Evolutionary conservation across 2,113 vertebrate species (phyloP), one percentile per base, ranked within the genome.

Genomic region (Tylochromis polylepis): DNA sequence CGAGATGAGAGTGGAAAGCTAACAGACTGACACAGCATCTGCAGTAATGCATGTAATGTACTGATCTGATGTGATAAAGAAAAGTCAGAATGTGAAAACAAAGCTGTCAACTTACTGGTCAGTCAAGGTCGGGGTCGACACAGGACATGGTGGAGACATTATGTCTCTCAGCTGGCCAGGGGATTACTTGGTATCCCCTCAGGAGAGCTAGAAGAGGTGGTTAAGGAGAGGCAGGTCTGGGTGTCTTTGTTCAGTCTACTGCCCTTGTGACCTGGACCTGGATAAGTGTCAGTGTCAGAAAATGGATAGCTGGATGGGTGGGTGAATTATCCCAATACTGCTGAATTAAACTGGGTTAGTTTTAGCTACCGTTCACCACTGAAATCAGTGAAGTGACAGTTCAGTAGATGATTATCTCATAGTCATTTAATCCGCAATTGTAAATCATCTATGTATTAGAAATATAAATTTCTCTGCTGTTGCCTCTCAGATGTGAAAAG

Each of bases 1-100:
- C 14, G 14, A 27, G 67, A 72, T 11, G 38, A 24, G 0, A 46
- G 14, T n/a, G 6, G 38, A 22, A 72, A 46, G 5, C 38, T 0
- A 5, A 72, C 22, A 46, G 65, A 72, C 22, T 46, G 65, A 24
- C 38, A 46, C 38, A 49, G 46, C 5, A 16, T 72, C 24, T 46
- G 38, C 11, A 72, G 38, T 46, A 9, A 72, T 72, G 14, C 1
- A 46, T 14, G 16, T 46, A 27, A 46, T 43, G 14, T 46, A 27
- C 38, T 72, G 65, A 41, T 43, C 1, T 10, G 43, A 11, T 43
- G 36, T 24, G 38, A 43, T 1, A 70, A 38, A 70, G 1, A 70
- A 43, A 11, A 70, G 0, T 0, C 38, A 4, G 1, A 72, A 18
- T 0, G 11, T 67, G 2, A 5, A 41, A 67, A 36, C 0, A 67